These are phyloP conservation scores for Momotus momota DNA, from an alignment of 2,797 vertebrate species.

Conservation along the genomic window DNA sequence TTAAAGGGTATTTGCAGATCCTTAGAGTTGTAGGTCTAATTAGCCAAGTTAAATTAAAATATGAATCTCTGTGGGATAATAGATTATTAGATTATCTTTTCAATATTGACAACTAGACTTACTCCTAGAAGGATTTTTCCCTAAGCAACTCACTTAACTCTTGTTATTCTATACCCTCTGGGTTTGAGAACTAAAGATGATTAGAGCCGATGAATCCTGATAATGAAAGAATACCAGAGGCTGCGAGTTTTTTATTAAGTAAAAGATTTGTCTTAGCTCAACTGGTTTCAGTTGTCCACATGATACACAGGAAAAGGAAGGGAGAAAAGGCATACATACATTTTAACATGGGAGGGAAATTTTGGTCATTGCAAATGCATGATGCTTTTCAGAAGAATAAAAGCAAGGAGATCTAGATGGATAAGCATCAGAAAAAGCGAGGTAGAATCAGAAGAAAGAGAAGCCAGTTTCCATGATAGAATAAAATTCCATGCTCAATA, in stretches of 20 bases:
- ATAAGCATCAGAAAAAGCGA: background rate
- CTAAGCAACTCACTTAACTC: conserved; percentile 62
- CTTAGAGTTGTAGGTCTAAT: conserved; percentile 72
- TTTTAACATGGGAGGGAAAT: background rate
- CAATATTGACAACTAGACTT: conserved; percentile 76
- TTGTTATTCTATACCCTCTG: conserved; percentile 65
- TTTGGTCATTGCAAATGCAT: background rate
- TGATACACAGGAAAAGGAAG: conserved; percentile 50
- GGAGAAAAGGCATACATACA: background rate
- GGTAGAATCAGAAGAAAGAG: background rate
- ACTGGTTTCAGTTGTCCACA: conserved; percentile 48
- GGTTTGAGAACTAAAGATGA: conserved; percentile 66
- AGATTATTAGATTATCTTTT: conserved; percentile 81
- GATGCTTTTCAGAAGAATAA: background rate
- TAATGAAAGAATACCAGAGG: conserved; percentile 75
- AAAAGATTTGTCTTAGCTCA: conserved; percentile 71
- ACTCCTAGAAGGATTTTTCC: conserved; percentile 65
- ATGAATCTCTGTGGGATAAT: conserved; percentile 66
- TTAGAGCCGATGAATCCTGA: conserved; percentile 69
- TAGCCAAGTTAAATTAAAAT: conserved; percentile 79
- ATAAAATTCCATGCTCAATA: background rate
- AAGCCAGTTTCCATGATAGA: background rate
- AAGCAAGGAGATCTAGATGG: background rate
- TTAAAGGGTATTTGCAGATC: conserved; percentile 73
- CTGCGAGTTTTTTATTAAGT: conserved; percentile 74